Evolutionary conservation across 1,140 invertebrate species (phyloP).

Genomic region (Thaumatotibia leucotreta): DNA sequence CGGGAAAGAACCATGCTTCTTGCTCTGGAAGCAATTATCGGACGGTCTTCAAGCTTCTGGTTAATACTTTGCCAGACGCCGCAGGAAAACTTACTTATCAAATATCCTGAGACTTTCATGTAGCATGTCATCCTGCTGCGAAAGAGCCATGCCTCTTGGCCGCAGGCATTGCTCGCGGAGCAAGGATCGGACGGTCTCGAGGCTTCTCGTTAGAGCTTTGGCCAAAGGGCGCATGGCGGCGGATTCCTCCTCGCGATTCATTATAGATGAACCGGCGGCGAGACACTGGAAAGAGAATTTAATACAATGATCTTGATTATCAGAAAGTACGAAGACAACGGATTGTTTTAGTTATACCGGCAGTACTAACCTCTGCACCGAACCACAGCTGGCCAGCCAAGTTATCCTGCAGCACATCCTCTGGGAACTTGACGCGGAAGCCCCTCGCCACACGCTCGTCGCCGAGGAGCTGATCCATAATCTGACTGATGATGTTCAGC

Average conservation of each 20-base stretch:
- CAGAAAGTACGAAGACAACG: not conserved
- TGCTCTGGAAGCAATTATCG: too few species aligned
- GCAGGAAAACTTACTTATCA: constrained; percentile 83
- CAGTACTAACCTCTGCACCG: constrained; percentile 91
- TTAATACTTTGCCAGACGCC: too few species aligned
- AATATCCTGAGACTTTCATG: constrained; percentile 94
- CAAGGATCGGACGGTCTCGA: constrained; percentile 94
- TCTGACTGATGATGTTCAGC: constrained; percentile 93
- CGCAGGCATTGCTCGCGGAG: constrained; percentile 89
- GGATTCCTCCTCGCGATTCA: constrained; percentile 96
- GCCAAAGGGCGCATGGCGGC: constrained; percentile 97
- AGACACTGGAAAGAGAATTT: constrained; percentile 90
- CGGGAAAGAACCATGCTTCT: too few species aligned
- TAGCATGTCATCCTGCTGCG: constrained; percentile 83
- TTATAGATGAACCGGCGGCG: constrained; percentile 95
- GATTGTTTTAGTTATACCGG: too few species aligned
- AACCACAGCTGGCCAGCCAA: constrained; percentile 99
- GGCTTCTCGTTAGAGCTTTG: constrained; percentile 94
- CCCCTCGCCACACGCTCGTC: constrained; percentile 93
- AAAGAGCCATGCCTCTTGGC: constrained; percentile 67
- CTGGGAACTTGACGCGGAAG: constrained; percentile 99
- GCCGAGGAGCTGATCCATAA: constrained; percentile 96
- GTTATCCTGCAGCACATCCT: constrained; percentile 98
- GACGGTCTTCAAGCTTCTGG: too few species aligned
- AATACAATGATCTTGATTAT: too few species aligned